Evolutionary conservation across 2,113 vertebrate genomes (phyloP).

Genomic region (Oreotragus oreotragus): DNA sequence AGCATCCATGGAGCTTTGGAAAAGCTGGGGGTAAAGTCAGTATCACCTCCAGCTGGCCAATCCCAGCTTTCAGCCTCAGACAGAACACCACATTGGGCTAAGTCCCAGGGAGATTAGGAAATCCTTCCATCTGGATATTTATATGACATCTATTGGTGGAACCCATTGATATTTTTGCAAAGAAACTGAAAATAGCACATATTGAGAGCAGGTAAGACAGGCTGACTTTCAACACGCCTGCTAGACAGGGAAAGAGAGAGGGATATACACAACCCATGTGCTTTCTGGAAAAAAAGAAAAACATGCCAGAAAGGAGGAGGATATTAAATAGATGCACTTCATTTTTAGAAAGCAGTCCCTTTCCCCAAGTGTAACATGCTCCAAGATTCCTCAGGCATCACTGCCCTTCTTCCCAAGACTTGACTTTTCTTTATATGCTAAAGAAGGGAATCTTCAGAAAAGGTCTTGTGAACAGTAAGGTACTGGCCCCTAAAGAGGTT

Average conservation of each 20-base stretch:
- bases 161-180: not conserved
- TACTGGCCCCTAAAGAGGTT: not conserved
- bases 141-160: not conserved
- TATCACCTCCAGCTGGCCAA: not conserved
- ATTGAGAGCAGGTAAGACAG: not conserved
- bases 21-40: not conserved
- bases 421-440: not conserved
- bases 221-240: not conserved
- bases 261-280: not conserved
- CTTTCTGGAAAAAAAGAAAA: not conserved
- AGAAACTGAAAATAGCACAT: not conserved
- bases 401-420: not conserved
- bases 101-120: not conserved
- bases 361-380: not conserved
- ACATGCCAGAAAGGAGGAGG: not conserved
- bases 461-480: not conserved
- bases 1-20: not conserved
- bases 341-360: not conserved
- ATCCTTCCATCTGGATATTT: conserved; percentile 3
- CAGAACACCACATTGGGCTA: not conserved
- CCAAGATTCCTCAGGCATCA: not conserved
- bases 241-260: not conserved
- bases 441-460: not conserved
- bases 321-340: not conserved
- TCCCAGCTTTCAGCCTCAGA: not conserved